A percentile compares a stretch with the other conserved stretches of the same genome.
Conservation (phyloP, 2,113 vertebrate genomes). For the Paramormyrops kingsleyae region DNA sequence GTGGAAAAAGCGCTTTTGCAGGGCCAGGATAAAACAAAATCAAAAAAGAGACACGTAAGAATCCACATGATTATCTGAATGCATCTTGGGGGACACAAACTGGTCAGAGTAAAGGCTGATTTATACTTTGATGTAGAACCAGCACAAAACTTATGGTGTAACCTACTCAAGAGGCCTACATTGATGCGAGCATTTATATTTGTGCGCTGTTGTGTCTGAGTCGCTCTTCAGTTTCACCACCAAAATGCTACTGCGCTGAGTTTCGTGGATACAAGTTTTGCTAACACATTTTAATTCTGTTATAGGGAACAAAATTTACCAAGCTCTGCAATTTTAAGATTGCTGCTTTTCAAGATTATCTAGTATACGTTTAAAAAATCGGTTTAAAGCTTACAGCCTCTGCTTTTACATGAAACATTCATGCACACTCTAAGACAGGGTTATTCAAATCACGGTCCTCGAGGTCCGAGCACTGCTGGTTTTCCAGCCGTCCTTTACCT, state of each 20-base stretch:
- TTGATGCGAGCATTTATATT: not conserved
- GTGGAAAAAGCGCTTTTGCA: not conserved
- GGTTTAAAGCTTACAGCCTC: not conserved
- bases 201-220: not conserved
- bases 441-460: too few species aligned
- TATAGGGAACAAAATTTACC: not conserved
- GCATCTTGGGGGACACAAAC: not conserved
- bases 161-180: not conserved
- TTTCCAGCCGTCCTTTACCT: too few species aligned
- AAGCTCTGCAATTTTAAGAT: not conserved
- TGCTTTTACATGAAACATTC: not conserved
- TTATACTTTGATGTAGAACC: not conserved
- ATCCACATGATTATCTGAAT: not conserved
- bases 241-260: not conserved
- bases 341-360: not conserved
- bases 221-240: not conserved
- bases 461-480: too few species aligned
- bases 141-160: not conserved
- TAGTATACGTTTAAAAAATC: not conserved
- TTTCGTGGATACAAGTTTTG: not conserved
- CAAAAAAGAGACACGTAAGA: not conserved
- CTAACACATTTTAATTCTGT: not conserved
- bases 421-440: not conserved
- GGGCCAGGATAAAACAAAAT: not conserved
- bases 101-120: not conserved